A percentile compares a stretch with the other conserved stretches of the same genome.
phyloP scores from a whole-genome alignment of 2,113 vertebrate genomes.

The Nibea albiflora region DNA sequence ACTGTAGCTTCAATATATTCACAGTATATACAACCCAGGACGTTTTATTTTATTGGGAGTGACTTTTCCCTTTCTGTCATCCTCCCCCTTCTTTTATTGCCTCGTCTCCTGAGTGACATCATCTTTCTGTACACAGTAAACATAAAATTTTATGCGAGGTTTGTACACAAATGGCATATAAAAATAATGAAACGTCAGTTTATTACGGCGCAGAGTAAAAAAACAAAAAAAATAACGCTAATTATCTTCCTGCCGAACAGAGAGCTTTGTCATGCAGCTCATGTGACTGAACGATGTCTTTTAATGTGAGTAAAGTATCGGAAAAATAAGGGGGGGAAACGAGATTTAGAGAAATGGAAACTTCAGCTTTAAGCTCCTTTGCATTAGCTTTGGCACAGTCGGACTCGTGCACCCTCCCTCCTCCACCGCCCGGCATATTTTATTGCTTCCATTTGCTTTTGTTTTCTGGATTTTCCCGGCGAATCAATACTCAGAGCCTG shows the following conservation, averaged over 20 bases:
- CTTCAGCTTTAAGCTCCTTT: constrained; percentile 32
- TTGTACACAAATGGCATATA: constrained; percentile 15
- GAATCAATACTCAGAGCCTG: constrained; percentile 67
- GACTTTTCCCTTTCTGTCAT: not conserved
- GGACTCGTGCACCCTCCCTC: not conserved
- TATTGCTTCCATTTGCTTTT: constrained; percentile 72
- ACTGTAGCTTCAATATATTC: not conserved
- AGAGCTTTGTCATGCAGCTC: not conserved
- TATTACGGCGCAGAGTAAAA: not conserved
- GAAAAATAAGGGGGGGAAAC: not conserved
- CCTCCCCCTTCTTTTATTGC: not conserved
- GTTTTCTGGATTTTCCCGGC: constrained; percentile 65
- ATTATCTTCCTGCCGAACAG: not conserved
- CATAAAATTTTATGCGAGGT: not conserved
- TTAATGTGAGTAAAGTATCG: constrained; percentile 1
- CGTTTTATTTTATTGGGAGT: constrained; percentile 5
- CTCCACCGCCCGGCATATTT: constrained; percentile 33
- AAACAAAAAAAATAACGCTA: not conserved
- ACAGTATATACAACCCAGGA: not conserved
- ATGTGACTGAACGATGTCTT: not conserved
- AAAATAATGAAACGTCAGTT: constrained; percentile 18
- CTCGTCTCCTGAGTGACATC: constrained; percentile 30
- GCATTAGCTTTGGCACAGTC: constrained; percentile 48
- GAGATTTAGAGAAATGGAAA: constrained; percentile 36
- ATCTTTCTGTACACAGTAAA: constrained; percentile 21